A percentile compares a stretch with the other conserved stretches of the same genome.
These are phyloP conservation scores for Criorhina ranunculi DNA, from an alignment of 2,888 invertebrate genomes.

Conservation along the genomic window DNA sequence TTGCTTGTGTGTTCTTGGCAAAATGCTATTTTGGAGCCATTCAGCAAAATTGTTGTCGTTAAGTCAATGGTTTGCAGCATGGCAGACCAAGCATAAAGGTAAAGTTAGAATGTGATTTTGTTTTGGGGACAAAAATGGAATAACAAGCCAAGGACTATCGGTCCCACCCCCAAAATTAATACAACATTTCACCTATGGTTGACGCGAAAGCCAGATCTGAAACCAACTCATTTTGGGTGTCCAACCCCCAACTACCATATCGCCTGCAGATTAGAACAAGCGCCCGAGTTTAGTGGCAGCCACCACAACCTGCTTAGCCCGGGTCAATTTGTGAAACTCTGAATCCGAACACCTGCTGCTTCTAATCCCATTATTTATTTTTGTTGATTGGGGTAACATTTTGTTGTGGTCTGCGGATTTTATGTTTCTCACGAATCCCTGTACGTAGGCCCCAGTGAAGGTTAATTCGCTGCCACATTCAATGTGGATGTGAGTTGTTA, in stretches of 20 bases:
- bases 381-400: slow-evolving; percentile 74
- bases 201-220: slow-evolving; percentile 55
- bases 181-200: slow-evolving; percentile 50
- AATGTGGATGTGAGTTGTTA: slow-evolving; percentile 51
- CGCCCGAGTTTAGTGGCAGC: slow-evolving; percentile 63
- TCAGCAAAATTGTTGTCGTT: slow-evolving; percentile 70
- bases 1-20: slow-evolving; percentile 11
- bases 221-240: slow-evolving; percentile 62
- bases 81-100: slow-evolving; percentile 60
- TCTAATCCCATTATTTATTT: slow-evolving; percentile 76
- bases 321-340: slow-evolving; percentile 74
- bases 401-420: slow-evolving; percentile 72
- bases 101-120: slow-evolving; percentile 71
- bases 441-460: slow-evolving; percentile 35
- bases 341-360: slow-evolving; percentile 76
- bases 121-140: slow-evolving; percentile 67
- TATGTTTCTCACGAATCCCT: slow-evolving; percentile 40
- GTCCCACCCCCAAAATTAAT: slow-evolving; percentile 23
- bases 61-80: slow-evolving; percentile 69
- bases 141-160: slow-evolving; percentile 52
- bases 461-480: slow-evolving; percentile 58
- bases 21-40: slow-evolving; percentile 59
- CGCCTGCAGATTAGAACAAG: slow-evolving; percentile 72
- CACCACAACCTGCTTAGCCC: slow-evolving; percentile 62
- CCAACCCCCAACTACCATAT: slow-evolving; percentile 14